A percentile compares a stretch with the other conserved stretches of the same genome.
phyloP scores from a whole-genome alignment of 1,140 invertebrate species.

The Trissolcus basalis region DNA sequence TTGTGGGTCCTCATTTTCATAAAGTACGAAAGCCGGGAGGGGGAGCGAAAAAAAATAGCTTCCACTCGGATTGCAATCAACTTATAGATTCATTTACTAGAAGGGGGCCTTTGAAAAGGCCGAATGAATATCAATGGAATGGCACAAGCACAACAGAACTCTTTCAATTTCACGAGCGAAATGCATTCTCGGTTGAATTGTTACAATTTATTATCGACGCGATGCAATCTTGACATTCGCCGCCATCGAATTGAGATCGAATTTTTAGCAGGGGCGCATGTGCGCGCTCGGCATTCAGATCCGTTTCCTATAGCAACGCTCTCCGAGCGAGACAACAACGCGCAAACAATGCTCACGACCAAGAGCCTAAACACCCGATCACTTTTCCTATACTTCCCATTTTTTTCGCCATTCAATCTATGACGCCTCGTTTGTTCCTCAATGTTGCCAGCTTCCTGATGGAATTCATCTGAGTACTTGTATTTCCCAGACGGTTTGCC shows the following conservation, averaged over 20 bases:
- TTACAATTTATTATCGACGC: constrained; percentile 61
- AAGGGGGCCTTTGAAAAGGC: background rate
- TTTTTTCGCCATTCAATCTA: too few relatives aligned
- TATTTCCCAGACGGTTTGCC: too few relatives aligned
- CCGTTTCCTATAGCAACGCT: constrained; percentile 54
- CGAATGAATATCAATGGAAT: background rate
- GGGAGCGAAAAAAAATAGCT: too few relatives aligned
- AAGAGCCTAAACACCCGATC: constrained; percentile 1
- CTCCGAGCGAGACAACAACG: constrained; percentile 8
- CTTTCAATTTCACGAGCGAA: constrained; percentile 50
- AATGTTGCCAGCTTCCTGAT: too few relatives aligned
- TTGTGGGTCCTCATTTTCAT: too few relatives aligned
- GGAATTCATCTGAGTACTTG: too few relatives aligned
- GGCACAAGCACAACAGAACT: constrained; percentile 32
- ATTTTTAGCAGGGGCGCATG: constrained; percentile 49
- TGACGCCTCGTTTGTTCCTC: too few relatives aligned
- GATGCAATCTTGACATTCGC: constrained; percentile 61
- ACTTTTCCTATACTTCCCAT: constrained; percentile 1
- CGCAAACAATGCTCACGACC: too few relatives aligned
- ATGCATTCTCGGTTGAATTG: constrained; percentile 52
- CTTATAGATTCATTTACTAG: too few relatives aligned
- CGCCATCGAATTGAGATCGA: constrained; percentile 60
- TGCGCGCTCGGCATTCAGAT: constrained; percentile 22
- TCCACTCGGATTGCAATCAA: too few relatives aligned
- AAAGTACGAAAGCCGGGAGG: too few relatives aligned